phyloP scores from a whole-genome alignment of 2,797 vertebrate genomes.

The Neosilurus hyrtlii region DNA sequence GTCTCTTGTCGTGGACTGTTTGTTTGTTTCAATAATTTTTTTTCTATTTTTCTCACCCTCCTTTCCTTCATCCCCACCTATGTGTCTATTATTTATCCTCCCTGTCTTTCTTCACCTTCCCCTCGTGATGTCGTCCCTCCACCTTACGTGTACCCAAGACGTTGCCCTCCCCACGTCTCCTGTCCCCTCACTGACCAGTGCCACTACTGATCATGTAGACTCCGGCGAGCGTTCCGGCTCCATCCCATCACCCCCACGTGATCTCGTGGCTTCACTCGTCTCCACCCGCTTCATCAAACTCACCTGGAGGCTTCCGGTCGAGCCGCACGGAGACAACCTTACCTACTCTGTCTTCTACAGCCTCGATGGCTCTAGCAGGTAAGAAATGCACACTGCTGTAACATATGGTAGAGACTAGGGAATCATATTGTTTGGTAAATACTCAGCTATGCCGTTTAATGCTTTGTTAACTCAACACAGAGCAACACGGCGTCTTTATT shows the following conservation, averaged over 20 bases:
- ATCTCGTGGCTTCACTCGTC: constrained; percentile 93
- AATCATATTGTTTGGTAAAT: constrained; percentile 14
- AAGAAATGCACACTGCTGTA: constrained; percentile 44
- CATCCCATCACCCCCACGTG: constrained; percentile 86
- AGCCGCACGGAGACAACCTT: constrained; percentile 90
- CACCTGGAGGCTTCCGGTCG: constrained; percentile 90
- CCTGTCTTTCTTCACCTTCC: constrained; percentile 55
- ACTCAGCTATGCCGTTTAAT: constrained; percentile 8
- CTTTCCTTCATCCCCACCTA: constrained; percentile 64
- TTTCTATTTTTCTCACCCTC: constrained; percentile 58
- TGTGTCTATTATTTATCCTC: constrained; percentile 61
- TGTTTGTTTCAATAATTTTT: constrained; percentile 63
- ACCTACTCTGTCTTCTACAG: constrained; percentile 96
- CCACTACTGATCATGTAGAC: constrained; percentile 99
- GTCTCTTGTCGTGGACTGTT: constrained; percentile 38
- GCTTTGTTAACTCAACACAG: background rate
- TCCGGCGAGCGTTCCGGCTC: constrained; percentile 84
- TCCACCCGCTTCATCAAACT: constrained; percentile 98
- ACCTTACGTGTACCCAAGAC: constrained; percentile 79
- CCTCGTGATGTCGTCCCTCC: constrained; percentile 59
- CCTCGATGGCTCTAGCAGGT: constrained; percentile 90
- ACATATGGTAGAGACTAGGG: background rate
- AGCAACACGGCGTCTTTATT: constrained; percentile 13
- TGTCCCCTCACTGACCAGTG: constrained; percentile 99
- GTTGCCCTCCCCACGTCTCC: constrained; percentile 93